Evolutionary conservation across 2,888 invertebrate genomes (phyloP), one percentile per base, ranked within the genome.

Genomic region (Drosophila prolongata): DNA sequence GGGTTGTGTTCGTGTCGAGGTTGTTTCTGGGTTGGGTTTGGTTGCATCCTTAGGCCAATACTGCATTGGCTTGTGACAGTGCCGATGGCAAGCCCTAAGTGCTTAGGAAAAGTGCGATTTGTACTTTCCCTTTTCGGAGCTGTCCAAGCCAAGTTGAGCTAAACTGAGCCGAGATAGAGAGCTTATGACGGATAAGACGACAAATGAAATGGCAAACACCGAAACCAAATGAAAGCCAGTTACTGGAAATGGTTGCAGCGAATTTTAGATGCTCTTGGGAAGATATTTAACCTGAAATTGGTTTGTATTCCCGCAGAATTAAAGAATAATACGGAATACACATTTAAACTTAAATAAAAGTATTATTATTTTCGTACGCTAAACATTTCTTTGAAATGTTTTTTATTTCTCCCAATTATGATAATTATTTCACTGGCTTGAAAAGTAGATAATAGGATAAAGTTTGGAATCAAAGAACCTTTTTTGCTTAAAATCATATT

Each of bases 81-180:
- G 42, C n/a, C 13, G 37, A n/a, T 30, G 64, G 50, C 64, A 52
- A 65, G 54, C 65, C 65, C 65, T 65, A 65, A 65, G 66, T 66
- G 66, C 66, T 65, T 73, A 60, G 79, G 75, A 83, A 77, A 86
- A 76, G 78, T 73, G 67, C 62, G 69, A 76, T 81, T 76, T 60
- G 76, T 83, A 76, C 87, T 83, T 83, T 83, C 87, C 79, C 87
- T 83, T 83, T 82, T 80, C 37, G 42, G 49, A 61, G 42, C 61
- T 60, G 62, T 37, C 61, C 62, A 37, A 43, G 62, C 37, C 49
- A 43, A 14, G 49, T 37, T 42, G 34, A 42, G 62, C 61, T 47
- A 10, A 47, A 40, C 47, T 19, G 43, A 59, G 61, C 47, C 44
- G 56, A 68, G 55, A 65, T 65, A n/a, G 42, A 57, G 61, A 55